Evolutionary conservation across 2,888 invertebrate genomes (phyloP).

Genomic region (Harpagoxenus sublaevis): DNA sequence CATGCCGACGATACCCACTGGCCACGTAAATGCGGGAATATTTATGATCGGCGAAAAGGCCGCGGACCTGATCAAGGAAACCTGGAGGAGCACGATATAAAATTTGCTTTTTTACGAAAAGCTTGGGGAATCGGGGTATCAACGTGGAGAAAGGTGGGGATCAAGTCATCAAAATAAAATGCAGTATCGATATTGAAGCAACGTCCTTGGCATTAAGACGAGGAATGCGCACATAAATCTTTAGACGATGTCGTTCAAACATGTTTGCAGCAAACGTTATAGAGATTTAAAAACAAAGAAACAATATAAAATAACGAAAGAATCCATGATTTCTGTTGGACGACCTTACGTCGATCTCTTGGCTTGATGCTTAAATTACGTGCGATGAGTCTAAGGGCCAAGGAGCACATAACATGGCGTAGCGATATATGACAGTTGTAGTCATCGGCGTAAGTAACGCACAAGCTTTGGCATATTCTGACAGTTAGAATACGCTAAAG

Average conservation of each 20-base stretch:
- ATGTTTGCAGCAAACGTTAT: background rate
- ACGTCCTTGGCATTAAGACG: too few species aligned
- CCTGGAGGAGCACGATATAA: constrained; percentile 80
- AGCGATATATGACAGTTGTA: too few species aligned
- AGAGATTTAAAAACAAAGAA: background rate
- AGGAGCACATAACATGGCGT: too few species aligned
- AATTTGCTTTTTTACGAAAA: background rate
- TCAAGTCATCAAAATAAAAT: background rate
- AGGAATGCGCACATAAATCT: background rate
- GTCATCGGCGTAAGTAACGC: too few species aligned
- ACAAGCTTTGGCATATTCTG: too few species aligned
- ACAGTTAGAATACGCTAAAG: too few species aligned
- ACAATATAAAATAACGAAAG: background rate
- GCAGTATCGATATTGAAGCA: background rate
- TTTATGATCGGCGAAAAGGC: constrained; percentile 89
- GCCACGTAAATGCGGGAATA: constrained; percentile 88
- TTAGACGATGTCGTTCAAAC: background rate
- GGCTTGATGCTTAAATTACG: too few species aligned
- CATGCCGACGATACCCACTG: constrained; percentile 88
- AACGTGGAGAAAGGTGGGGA: background rate
- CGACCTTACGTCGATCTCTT: background rate
- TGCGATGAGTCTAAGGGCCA: too few species aligned
- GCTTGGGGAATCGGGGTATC: background rate
- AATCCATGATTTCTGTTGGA: background rate
- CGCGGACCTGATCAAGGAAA: constrained; percentile 87